A percentile compares a stretch with the other conserved stretches of the same genome.
These are phyloP conservation scores for Heliconius congener DNA, from an alignment of 1,140 invertebrate species.

Conservation along the genomic window DNA sequence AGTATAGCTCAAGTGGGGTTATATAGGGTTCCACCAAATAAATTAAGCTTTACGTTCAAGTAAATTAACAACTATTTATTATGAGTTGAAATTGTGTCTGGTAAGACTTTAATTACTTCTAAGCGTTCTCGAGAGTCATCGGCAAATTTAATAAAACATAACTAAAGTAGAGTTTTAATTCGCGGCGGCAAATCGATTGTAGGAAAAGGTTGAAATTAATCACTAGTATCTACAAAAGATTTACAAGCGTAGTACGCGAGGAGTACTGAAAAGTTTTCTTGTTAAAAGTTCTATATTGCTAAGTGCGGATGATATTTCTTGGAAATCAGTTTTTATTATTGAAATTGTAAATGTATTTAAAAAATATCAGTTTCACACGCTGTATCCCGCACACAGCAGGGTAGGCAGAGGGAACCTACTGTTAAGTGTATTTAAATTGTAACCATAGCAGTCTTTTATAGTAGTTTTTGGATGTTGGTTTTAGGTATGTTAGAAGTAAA, in stretches of 20 bases:
- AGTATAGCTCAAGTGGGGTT: background rate
- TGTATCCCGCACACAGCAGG: too few relatives aligned
- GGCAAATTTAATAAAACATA: conserved; percentile 36
- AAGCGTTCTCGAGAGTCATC: conserved; percentile 27
- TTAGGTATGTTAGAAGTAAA: too few relatives aligned
- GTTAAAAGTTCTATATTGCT: conserved; percentile 77
- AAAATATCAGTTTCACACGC: too few relatives aligned
- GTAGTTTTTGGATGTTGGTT: too few relatives aligned
- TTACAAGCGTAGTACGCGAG: conserved; percentile 62
- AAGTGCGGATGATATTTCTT: conserved; percentile 76
- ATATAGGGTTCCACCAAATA: background rate
- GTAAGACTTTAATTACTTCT: conserved; percentile 32
- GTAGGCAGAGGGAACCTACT: too few relatives aligned
- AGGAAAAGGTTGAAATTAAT: conserved; percentile 72
- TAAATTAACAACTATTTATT: conserved; percentile 20
- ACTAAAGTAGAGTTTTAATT: conserved; percentile 40
- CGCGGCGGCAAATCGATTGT: conserved; percentile 58
- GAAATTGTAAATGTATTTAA: background rate
- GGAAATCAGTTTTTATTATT: conserved; percentile 56
- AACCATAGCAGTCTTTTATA: too few relatives aligned
- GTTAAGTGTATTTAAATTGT: too few relatives aligned
- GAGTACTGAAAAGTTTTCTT: conserved; percentile 76
- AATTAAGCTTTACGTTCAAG: background rate
- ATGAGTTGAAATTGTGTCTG: conserved; percentile 18
- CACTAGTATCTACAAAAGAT: conserved; percentile 67